phyloP scores from a whole-genome alignment of 2,888 invertebrate genomes.

The Cephus spinipes region DNA sequence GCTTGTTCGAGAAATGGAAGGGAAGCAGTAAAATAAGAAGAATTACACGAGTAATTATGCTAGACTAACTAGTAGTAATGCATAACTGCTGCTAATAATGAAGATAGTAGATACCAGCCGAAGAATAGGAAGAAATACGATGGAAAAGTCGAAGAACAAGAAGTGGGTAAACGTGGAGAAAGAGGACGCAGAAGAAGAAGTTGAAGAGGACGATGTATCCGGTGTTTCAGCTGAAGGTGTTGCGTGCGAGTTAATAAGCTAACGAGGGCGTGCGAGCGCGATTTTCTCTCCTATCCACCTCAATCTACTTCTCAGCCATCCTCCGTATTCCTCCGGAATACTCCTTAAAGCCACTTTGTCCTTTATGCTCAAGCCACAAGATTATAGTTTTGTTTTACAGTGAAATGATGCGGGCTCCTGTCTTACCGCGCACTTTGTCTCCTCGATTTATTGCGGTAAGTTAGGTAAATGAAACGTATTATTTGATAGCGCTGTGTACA shows the following conservation, averaged over 20 bases:
- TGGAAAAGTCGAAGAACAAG: slow-evolving; percentile 6
- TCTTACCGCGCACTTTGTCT: slow-evolving; percentile 36
- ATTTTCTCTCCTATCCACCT: slow-evolving; percentile 66
- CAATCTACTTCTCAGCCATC: slow-evolving; percentile 63
- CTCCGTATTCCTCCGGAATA: slow-evolving; percentile 41
- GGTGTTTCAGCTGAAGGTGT: slow-evolving; percentile 65
- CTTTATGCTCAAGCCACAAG: slow-evolving; percentile 25
- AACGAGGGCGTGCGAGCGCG: slow-evolving; percentile 66
- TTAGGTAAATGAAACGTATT: background rate
- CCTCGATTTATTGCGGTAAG: background rate
- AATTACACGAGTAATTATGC: background rate
- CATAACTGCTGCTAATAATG: background rate
- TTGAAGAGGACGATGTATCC: slow-evolving; percentile 58
- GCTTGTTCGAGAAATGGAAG: background rate
- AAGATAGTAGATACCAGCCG: background rate
- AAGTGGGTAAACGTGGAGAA: slow-evolving; percentile 34
- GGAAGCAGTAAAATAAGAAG: background rate
- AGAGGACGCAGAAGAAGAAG: slow-evolving; percentile 13
- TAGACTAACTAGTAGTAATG: background rate
- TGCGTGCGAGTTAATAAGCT: slow-evolving; percentile 67
- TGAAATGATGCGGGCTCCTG: slow-evolving; percentile 26
- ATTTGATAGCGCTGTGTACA: background rate
- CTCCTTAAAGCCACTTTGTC: slow-evolving; percentile 22
- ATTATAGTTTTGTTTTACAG: slow-evolving; percentile 1
- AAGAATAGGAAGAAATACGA: background rate